These are phyloP conservation scores for Heteromurus nitidus DNA, from an alignment of 2,888 invertebrate species.

Conservation along the genomic window DNA sequence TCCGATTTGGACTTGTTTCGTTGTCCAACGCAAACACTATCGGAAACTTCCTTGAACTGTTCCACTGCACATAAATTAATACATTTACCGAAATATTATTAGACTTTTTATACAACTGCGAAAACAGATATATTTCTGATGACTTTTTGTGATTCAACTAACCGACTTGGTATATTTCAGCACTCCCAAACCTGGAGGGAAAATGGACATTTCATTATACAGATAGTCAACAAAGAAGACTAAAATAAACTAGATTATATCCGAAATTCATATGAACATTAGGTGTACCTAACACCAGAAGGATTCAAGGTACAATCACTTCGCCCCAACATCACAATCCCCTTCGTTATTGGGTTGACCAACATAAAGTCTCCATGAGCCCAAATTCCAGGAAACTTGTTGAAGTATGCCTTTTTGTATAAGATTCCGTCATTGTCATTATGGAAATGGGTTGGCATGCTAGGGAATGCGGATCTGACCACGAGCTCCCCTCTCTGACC, in stretches of 20 bases:
- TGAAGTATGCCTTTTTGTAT: slow-evolving; percentile 78
- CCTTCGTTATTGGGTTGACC: slow-evolving; percentile 77
- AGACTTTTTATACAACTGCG: too few relatives aligned
- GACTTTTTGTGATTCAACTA: slow-evolving; percentile 69
- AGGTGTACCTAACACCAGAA: slow-evolving; percentile 77
- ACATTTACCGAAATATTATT: too few relatives aligned
- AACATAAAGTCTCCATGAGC: slow-evolving; percentile 79
- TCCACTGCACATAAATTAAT: slow-evolving; percentile 76
- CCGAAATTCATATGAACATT: background rate
- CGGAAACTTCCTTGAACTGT: slow-evolving; percentile 77
- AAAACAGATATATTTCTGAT: too few relatives aligned
- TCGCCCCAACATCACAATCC: slow-evolving; percentile 79
- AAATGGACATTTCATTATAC: too few relatives aligned
- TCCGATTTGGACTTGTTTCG: slow-evolving; percentile 76
- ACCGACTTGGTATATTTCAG: slow-evolving; percentile 80
- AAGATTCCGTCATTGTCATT: slow-evolving; percentile 76
- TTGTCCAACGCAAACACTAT: slow-evolving; percentile 79
- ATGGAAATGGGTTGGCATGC: slow-evolving; percentile 79
- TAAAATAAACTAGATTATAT: background rate
- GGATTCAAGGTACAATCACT: slow-evolving; percentile 80
- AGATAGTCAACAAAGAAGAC: background rate
- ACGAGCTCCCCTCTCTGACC: slow-evolving; percentile 79
- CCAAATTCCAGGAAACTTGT: slow-evolving; percentile 77
- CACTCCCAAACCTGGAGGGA: slow-evolving; percentile 78
- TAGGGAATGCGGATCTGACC: slow-evolving; percentile 78